Percentiles rank a stretch among this genome's conserved stretches.
These are phyloP conservation scores for zebrafish (Danio rerio) DNA, from an alignment of 2,113 vertebrate genomes.

Conservation along the genomic window GRCz12tu NC_133185.1:10857001-10857500, in stretches of 20 bases:
- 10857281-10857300: not conserved
- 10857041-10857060: constrained; percentile 18
- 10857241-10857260: not conserved
- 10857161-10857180: not conserved
- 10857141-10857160: constrained; percentile 29
- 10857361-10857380: constrained; percentile 4
- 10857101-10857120: constrained; percentile 26
- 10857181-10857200: not conserved
- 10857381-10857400: constrained; percentile 11
- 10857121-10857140: constrained; percentile 26
- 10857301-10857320: constrained; percentile 8
- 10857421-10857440: constrained; percentile 2
- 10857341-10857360: not conserved
- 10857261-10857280: constrained; percentile 25
- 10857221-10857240: constrained; percentile 1
- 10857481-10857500: constrained; percentile 68
- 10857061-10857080: not conserved
- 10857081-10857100: constrained; percentile 28
- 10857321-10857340: constrained; percentile 26
- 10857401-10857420: not conserved
- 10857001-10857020: constrained; percentile 1
- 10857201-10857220: not conserved
- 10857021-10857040: not conserved
- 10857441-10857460: constrained; percentile 53
- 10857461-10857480: constrained; percentile 56